A percentile compares a stretch with the other conserved stretches of the same genome.
Conservation (phyloP, 2,888 invertebrate genomes). For the Tillus elongatus region DNA sequence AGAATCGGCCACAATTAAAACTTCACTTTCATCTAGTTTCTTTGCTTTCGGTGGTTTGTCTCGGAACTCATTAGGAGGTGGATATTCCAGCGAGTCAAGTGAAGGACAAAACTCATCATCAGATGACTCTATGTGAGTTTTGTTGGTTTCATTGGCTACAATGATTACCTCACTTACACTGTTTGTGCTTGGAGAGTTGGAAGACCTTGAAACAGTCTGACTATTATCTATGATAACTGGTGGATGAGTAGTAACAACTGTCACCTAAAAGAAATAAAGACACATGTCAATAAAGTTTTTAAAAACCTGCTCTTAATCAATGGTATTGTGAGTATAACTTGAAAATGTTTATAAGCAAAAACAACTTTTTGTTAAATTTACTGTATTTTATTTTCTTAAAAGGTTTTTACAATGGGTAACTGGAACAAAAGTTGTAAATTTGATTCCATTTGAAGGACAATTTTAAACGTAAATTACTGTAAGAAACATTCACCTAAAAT, state of each 20-base stretch:
- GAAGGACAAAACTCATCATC: slow-evolving; percentile 67
- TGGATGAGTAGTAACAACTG: slow-evolving; percentile 78
- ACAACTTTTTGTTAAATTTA: too few relatives aligned
- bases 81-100: slow-evolving; percentile 64
- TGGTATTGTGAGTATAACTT: neutral
- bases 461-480: too few relatives aligned
- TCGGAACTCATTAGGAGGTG: slow-evolving; percentile 40
- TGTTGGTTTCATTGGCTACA: slow-evolving; percentile 68
- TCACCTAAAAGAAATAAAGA: slow-evolving; percentile 47
- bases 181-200: slow-evolving; percentile 40
- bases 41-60: slow-evolving; percentile 47
- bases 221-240: slow-evolving; percentile 62
- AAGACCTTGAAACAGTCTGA: slow-evolving; percentile 43
- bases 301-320: neutral
- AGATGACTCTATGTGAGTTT: slow-evolving; percentile 60
- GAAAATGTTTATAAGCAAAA: neutral
- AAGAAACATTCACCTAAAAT: too few relatives aligned
- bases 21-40: slow-evolving; percentile 78
- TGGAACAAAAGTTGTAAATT: too few relatives aligned
- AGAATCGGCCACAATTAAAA: slow-evolving; percentile 65
- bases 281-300: neutral
- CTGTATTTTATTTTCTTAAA: too few relatives aligned
- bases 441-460: too few relatives aligned
- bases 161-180: slow-evolving; percentile 61
- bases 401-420: too few relatives aligned